Percentiles rank a stretch among this genome's conserved stretches.
phyloP scores from a whole-genome alignment of 2,797 vertebrate genomes.

The Diplodus puntazzo region DNA sequence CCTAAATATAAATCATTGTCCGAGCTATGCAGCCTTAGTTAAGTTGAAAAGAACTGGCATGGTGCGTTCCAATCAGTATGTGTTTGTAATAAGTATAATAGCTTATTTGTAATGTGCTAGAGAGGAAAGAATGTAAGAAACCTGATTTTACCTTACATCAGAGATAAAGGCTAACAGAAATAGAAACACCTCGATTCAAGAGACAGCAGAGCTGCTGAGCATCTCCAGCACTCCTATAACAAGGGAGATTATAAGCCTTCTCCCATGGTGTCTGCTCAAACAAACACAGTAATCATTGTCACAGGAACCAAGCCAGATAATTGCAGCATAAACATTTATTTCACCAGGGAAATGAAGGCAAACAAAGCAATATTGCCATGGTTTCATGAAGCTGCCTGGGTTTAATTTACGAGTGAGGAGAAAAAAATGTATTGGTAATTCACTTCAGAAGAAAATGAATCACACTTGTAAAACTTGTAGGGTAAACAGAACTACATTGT shows the following conservation, averaged over 20 bases:
- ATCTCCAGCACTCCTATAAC: conserved; percentile 64
- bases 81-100: conserved; percentile 61
- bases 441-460: conserved; percentile 48
- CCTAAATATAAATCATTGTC: conserved; percentile 63
- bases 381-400: conserved; percentile 71
- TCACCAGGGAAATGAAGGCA: conserved; percentile 67
- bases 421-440: conserved; percentile 39
- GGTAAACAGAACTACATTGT: conserved; percentile 35
- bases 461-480: conserved; percentile 40
- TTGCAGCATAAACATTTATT: conserved; percentile 80
- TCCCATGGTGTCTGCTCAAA: conserved; percentile 73
- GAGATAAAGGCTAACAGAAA: conserved; percentile 58
- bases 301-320: conserved; percentile 73
- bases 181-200: conserved; percentile 69
- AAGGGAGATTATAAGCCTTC: conserved; percentile 58
- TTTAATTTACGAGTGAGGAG: conserved; percentile 68
- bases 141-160: conserved; percentile 65
- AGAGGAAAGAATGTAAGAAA: conserved; percentile 62
- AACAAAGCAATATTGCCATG: conserved; percentile 76
- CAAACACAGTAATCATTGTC: conserved; percentile 77
- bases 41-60: conserved; percentile 53
- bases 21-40: conserved; percentile 43
- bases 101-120: conserved; percentile 49
- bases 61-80: conserved; percentile 51
- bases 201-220: conserved; percentile 61